Conservation (phyloP, 2,888 invertebrate genomes). For the Chromoteleia sp. region DNA sequence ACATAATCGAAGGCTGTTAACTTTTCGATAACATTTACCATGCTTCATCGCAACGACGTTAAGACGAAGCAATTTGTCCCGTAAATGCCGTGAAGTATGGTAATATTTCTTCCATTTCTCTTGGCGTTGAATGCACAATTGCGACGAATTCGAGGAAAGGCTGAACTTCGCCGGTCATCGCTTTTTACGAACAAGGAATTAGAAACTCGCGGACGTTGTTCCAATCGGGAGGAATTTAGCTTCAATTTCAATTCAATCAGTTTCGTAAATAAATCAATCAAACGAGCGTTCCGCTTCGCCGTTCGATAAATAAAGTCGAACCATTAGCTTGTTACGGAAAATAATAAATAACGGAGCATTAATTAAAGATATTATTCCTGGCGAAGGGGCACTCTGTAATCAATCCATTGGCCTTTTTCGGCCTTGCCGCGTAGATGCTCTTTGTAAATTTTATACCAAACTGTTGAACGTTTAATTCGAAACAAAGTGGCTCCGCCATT, state of each 20-base stretch:
- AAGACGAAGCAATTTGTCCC: too few relatives aligned
- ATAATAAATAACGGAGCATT: conserved; percentile 32
- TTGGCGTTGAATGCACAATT: background rate
- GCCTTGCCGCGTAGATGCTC: conserved; percentile 76
- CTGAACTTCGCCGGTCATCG: conserved; percentile 1
- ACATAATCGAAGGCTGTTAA: too few relatives aligned
- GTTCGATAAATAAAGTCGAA: conserved; percentile 39
- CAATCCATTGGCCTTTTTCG: conserved; percentile 73
- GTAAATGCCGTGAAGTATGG: too few relatives aligned
- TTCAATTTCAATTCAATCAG: conserved; percentile 27
- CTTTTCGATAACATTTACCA: too few relatives aligned
- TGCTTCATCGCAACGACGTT: too few relatives aligned
- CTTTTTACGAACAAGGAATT: conserved; percentile 13
- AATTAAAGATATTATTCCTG: conserved; percentile 64
- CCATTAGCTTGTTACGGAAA: conserved; percentile 29
- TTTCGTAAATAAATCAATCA: conserved; percentile 41
- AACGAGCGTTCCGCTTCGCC: conserved; percentile 13
- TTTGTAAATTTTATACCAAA: conserved; percentile 53
- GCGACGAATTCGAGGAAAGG: background rate
- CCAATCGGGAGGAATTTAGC: conserved; percentile 15
- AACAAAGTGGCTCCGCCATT: background rate
- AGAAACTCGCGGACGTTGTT: conserved; percentile 21
- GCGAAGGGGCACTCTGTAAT: conserved; percentile 71
- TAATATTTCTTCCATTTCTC: too few relatives aligned
- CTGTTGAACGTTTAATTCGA: conserved; percentile 28